phyloP scores from a whole-genome alignment of 2,113 vertebrate species.

The Dinomys branickii region DNA sequence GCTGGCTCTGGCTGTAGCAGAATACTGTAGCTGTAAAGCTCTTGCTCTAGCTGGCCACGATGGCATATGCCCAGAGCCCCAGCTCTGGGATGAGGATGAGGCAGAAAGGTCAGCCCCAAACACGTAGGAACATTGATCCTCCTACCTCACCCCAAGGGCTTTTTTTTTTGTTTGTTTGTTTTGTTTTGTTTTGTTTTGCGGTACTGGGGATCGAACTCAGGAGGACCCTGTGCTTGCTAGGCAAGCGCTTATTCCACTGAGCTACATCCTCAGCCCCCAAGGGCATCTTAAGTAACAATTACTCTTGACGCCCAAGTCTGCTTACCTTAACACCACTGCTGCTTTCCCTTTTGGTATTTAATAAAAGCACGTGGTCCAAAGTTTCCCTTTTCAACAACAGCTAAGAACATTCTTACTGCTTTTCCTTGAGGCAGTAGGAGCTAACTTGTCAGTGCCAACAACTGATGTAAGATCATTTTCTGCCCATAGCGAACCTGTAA shows the following conservation, averaged over 20 bases:
- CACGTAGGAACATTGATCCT: not conserved
- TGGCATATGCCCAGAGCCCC: not conserved
- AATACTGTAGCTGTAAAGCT: not conserved
- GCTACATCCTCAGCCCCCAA: not conserved
- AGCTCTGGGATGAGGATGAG: not conserved
- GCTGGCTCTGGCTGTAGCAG: not conserved
- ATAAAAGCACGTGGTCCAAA: not conserved
- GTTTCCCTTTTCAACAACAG: not conserved
- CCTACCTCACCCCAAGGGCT: no score
- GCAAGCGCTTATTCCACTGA: no score
- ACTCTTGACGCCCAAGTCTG: not conserved
- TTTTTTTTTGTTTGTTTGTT: no score
- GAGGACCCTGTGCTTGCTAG: not conserved
- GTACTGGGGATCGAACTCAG: no score
- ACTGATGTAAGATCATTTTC: slow-evolving; percentile 90
- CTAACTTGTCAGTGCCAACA: slow-evolving; percentile 87
- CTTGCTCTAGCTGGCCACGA: not conserved
- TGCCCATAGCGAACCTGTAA: slow-evolving; percentile 94
- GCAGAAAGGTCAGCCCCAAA: not conserved
- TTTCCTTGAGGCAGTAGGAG: not conserved
- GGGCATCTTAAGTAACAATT: not conserved
- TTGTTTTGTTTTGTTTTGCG: no score
- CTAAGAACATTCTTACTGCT: not conserved
- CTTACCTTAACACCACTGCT: not conserved
- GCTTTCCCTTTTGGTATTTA: slow-evolving; percentile 43